A percentile compares a stretch with the other conserved stretches of the same genome.
phyloP scores from a whole-genome alignment of 2,797 vertebrate genomes.

The Anguilla pacifica region DNA sequence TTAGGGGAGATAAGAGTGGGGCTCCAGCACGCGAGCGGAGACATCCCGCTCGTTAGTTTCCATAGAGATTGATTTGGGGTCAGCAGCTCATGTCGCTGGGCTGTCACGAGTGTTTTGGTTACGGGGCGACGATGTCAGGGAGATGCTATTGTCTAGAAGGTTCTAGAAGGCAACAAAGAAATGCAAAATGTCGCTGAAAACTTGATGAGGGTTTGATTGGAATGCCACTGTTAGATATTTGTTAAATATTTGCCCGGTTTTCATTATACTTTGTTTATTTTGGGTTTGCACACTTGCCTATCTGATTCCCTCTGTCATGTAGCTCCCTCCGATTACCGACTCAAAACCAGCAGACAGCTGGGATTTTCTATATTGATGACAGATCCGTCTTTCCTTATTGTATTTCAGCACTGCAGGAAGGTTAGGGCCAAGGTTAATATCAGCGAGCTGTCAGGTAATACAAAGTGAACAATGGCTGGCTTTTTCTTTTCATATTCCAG shows the following conservation, averaged over 20 bases:
- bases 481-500: neutral
- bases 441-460: neutral
- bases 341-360: constrained; percentile 1
- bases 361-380: neutral
- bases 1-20: constrained; percentile 40
- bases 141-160: neutral
- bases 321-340: neutral
- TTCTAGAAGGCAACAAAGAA: neutral
- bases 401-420: neutral
- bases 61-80: constrained; percentile 10
- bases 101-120: constrained; percentile 9
- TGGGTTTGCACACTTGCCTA: neutral
- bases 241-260: neutral
- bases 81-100: neutral
- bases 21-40: constrained; percentile 51
- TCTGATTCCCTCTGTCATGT: neutral
- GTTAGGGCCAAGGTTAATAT: constrained; percentile 1
- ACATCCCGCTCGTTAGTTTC: constrained; percentile 36
- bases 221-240: neutral
- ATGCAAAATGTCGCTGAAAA: neutral
- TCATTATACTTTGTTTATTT: neutral
- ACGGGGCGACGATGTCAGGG: neutral
- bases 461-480: neutral
- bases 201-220: neutral
- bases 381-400: constrained; percentile 3